Evolutionary conservation across 1,140 invertebrate genomes (phyloP), one percentile per base, ranked within the genome.

Genomic region (Trinorchestia longiramus): DNA sequence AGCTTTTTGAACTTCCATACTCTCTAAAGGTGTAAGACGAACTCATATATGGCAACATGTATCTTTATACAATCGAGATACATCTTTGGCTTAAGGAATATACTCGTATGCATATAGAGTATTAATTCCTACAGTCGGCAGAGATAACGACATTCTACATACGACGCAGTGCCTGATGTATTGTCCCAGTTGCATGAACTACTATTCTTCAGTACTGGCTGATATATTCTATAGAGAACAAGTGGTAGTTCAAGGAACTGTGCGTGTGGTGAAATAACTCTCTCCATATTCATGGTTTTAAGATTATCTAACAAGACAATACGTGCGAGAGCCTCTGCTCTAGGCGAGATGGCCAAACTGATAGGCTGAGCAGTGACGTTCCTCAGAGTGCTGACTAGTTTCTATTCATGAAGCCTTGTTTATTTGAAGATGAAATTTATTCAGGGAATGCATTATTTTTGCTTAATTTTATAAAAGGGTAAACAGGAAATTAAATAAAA

Each of bases 301-400:
- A 77, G 62, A 77, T 77, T 77, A 77, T 77, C 62, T 77, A 77
- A 77, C 62, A 77, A 77, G 62, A 77, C 62, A 77, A 77, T 77
- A 36, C 36, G 62, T 28, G 62, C 62, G 62, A 77, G 62, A 77
- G 62, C 15, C 62, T 77, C 62, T 36, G 62, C 62, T 77, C 28
- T 28, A 36, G 62, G 62, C 62, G 62, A 77, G 62, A 77, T 77
- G 62, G 62, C 62, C 62, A 77, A 77, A 77, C 62, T 77, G 62
- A 77, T 77, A 77, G 62, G 62, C 62, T 19, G 62, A 77, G 62
- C 62, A 77, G 62, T 77, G 62, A 36, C 62, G 62, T 77, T 77
- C 62, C 28, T 77, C 62, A 77, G 62, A 77, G 62, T 77, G 62
- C 62, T 77, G 62, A 77, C 62, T 77, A 77, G 62, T 77, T 77